Conservation (phyloP, 2,888 invertebrate species). For the Pachycephus smyrnensis region DNA sequence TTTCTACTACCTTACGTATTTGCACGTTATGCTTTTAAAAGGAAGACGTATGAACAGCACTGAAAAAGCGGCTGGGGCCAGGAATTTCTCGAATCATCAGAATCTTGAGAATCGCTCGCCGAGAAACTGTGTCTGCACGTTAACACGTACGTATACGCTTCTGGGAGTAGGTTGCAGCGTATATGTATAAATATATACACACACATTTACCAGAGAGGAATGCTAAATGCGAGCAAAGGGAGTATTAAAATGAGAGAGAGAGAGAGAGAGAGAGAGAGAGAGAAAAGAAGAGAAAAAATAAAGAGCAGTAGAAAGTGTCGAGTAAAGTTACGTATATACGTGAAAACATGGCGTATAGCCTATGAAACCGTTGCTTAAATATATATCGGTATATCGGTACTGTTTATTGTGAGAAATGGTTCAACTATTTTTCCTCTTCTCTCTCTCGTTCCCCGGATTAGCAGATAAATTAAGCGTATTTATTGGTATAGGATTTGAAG, state of each 20-base stretch:
- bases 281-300: not conserved
- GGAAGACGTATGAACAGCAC: not conserved
- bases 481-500: not conserved
- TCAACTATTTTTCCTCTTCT: not conserved
- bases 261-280: not conserved
- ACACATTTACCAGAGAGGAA: not conserved
- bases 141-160: not conserved
- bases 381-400: not conserved
- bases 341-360: not conserved
- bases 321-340: not conserved
- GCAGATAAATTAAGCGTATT: not conserved
- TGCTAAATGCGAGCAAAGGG: slow-evolving; percentile 12
- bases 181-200: no score
- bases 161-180: not conserved
- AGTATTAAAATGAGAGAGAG: slow-evolving; percentile 6
- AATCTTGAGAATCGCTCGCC: not conserved
- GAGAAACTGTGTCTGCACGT: not conserved
- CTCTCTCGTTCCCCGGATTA: not conserved
- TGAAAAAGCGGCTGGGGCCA: not conserved
- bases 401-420: not conserved
- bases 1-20: not conserved
- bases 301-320: not conserved
- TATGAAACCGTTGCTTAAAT: not conserved
- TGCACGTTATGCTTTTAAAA: not conserved
- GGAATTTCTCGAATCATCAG: not conserved